Evolutionary conservation across 2,888 invertebrate species (phyloP).

Genomic region (Clanis bilineata): DNA sequence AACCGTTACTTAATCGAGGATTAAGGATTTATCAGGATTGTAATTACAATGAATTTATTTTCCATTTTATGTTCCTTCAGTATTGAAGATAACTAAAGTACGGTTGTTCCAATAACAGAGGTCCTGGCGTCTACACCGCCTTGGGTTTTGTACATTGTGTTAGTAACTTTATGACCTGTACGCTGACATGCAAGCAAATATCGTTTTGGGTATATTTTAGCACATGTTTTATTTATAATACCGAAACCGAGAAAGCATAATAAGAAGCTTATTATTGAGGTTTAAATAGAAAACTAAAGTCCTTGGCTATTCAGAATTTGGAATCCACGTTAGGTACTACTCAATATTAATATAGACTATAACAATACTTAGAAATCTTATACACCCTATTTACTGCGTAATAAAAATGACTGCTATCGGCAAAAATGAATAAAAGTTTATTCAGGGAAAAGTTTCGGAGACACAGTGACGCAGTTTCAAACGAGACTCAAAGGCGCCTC

Average conservation of each 20-base stretch:
- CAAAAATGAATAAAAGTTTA: neutral
- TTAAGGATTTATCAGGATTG: too few relatives aligned
- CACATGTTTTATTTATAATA: neutral
- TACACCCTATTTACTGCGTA: neutral
- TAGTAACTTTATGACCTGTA: neutral
- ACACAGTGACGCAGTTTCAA: constrained; percentile 24
- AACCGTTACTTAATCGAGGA: neutral
- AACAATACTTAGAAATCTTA: too few relatives aligned
- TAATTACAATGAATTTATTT: neutral
- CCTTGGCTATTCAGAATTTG: too few relatives aligned
- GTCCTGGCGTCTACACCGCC: constrained; percentile 27
- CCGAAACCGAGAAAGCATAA: too few relatives aligned
- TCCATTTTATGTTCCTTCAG: neutral
- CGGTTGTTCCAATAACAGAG: constrained; percentile 17
- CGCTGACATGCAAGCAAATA: neutral
- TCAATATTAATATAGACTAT: too few relatives aligned
- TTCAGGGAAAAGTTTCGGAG: constrained; percentile 12
- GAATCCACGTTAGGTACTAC: too few relatives aligned
- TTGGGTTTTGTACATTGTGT: neutral
- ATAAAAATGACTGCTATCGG: neutral
- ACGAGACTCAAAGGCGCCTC: constrained; percentile 30
- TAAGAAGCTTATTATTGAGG: too few relatives aligned
- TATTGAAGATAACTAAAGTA: neutral
- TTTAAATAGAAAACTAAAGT: too few relatives aligned
- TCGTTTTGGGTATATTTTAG: neutral